Evolutionary conservation across 2,113 vertebrate species (phyloP), one percentile per base, ranked within the genome.

Genomic region (Erythrocebus patas): DNA sequence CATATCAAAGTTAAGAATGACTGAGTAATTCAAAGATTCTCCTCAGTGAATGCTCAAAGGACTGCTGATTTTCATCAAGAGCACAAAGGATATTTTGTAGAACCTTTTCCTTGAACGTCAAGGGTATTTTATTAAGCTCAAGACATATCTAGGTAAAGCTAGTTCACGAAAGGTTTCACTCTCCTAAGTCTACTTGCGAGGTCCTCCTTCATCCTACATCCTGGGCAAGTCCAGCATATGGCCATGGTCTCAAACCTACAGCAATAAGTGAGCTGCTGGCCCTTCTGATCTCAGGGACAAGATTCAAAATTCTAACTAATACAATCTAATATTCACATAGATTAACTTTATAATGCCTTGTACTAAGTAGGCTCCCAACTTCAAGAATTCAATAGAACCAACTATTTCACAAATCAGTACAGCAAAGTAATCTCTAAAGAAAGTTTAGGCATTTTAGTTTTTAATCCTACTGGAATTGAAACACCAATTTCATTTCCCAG

Each of bases 1-100:
- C 16, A 90, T 68, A 84, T 87, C 79, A 83, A 97, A 95, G 89
- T 73, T 95, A 83, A 86, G 35, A 78, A 40, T 66, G 70, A 93
- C 22, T 18, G 17, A 48, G 48, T 50, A 85, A 95, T 38, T 68
- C 89, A 85, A 13, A 59, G 75, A 27, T n/a, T 45, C 50, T 93
- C 87, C 55, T 70, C 3, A 17, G 52, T 22, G 48, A 84, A 38
- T 3, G 38, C 50, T 70, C 80, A 45, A 85, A 94, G 88, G 80
- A 57, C 68, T 64, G 43, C 43, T 73, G 82, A 79, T 91, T 93
- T 85, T 72, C 86, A 89, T 57, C 52, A 75, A 45, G 2, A 90
- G 79, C 64, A 96, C 64, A 85, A 83, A 94, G 23, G 43, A 27
- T 80, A 82, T 78, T 82, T 59, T 73, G 64, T 64, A 91, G 88